phyloP scores from a whole-genome alignment of 2,797 vertebrate genomes.

The Pagetopsis macropterus region DNA sequence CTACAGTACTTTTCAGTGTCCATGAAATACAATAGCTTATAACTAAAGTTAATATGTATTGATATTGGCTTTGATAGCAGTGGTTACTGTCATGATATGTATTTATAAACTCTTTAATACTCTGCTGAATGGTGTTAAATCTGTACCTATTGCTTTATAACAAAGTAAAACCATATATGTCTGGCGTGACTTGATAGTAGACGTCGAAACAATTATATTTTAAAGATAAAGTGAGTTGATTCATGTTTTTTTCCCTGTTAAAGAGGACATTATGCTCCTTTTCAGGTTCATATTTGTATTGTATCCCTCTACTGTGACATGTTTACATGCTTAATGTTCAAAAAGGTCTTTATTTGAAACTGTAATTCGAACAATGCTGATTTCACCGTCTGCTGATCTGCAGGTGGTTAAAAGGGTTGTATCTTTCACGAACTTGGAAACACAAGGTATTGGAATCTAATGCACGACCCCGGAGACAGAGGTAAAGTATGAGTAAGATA shows the following conservation, averaged over 20 bases:
- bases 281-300: no score
- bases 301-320: no score
- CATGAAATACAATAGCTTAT: conserved; percentile 8
- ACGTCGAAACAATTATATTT: background rate
- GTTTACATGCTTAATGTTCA: no score
- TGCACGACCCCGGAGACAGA: no score
- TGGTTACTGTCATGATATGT: background rate
- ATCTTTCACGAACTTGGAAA: background rate
- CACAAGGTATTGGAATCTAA: no score
- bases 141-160: no score
- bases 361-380: conserved; percentile 8
- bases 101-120: background rate
- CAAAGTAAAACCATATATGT: no score
- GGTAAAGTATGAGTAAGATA: no score
- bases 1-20: conserved; percentile 6
- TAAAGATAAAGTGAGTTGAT: no score
- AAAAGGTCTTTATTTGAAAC: background rate
- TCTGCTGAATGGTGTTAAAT: no score
- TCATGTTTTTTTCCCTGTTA: no score
- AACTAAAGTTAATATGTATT: background rate
- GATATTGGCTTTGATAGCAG: conserved; percentile 1
- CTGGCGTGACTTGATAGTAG: background rate
- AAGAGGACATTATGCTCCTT: no score
- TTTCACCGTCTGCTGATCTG: background rate
- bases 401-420: background rate